Evolutionary conservation across 2,888 invertebrate genomes (phyloP), one percentile per base, ranked within the genome.

Genomic region (Nomada flava): DNA sequence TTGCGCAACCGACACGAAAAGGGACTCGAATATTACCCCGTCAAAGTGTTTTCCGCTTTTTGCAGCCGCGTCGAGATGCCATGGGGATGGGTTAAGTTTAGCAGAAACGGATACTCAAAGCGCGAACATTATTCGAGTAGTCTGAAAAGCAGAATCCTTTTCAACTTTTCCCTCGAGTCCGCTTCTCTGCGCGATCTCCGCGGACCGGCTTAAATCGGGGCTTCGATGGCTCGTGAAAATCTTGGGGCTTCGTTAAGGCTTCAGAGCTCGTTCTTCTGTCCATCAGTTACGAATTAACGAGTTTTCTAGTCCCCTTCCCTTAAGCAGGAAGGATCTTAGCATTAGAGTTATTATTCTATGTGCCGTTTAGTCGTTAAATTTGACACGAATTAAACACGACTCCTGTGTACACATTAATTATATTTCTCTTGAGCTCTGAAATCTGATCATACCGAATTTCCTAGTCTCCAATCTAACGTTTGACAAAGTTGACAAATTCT

Each of bases 221-320:
- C 76, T 82, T 78, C 83, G 86, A 88, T 87, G 82, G 81, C 75
- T 85, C 82, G 78, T 81, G 79, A 86, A 88, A 85, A 86, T 88
- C 84, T 83, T 79, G 57, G 64, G 55, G 84, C 83, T 89, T 89
- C 86, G 87, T 86, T 88, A 83, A 83, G 82, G 89, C 86, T 85
- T 91, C 89, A 89, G 90, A 91, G 90, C 80, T 23, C 74, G 23
- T 68, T 13, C 72, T 64, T 26, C 64, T 76, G 75, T 60, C 65
- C 67, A 76, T 76, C 55, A 72, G 73, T 80, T 84, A 83, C 76
- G 77, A 88, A 89, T 89, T 90, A 89, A 82, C 82, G 79, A 82
- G 88, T 86, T 79, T 77, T 53, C 80, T 73, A 71, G 76, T 77
- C 76, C 78, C 7, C 36, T 5, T 36, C 36, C 36, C 36, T 5